Evolutionary conservation across 2,113 vertebrate genomes (phyloP), one percentile per base, ranked within the genome.

Genomic region (Varanus salvator): DNA sequence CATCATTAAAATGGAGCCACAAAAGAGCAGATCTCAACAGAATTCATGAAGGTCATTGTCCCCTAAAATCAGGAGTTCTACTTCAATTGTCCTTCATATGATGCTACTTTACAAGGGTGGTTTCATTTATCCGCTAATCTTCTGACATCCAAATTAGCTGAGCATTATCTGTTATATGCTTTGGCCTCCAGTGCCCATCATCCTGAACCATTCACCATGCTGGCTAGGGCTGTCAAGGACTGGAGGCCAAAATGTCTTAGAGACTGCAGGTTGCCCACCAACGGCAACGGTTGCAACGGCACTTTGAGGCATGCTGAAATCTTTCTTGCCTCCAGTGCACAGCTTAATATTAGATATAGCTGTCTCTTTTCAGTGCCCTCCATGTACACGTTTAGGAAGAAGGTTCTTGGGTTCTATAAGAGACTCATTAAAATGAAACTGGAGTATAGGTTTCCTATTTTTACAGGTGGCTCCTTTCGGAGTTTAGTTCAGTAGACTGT

Each of bases 381-480:
- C 50, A 44, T 77, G 34, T 77, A 44, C 19, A 77, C 60, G 78
- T 38, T 64, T 38, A 68, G 17, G 72, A 84, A 78, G 38, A 71
- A 84, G 44, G 71, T 91, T 78, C 80, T 87, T 91, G 64, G 52
- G 14, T 91, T 78, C 80, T 78, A 84, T 54, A 77, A 64, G 64
- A 87, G 80, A 68, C 64, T 84, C 80, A 77, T 87, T 77, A 78
- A 87, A 91, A 91, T 87, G 80, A 87, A 91, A 91, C 72, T 84
- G 72, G 72, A 87, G 72, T 21, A 23, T 68, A 66, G 14, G 48
- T 80, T 87, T 91, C 86, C 72, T 91, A 84, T 91, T 91, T 91
- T 68, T 72, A 84, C 90, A 91, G 90, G 80, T 91, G 90, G 90
- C 80, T 84, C 68, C 74, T 69, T 72, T 64, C 25, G 69, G 50